These are phyloP conservation scores for Yponomeuta plumbellus DNA, from an alignment of 2,888 invertebrate genomes.

Conservation along the genomic window DNA sequence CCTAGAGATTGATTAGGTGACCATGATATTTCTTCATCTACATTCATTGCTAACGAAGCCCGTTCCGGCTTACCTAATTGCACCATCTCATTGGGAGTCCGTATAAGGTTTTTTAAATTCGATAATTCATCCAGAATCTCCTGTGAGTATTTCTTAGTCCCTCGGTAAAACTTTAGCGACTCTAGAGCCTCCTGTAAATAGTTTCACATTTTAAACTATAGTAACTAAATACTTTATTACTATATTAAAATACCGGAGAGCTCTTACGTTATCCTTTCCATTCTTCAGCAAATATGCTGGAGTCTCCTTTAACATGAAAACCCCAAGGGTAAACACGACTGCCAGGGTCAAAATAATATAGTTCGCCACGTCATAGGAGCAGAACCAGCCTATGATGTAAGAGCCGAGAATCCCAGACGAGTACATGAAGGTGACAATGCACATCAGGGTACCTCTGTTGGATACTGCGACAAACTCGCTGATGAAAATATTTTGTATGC, in stretches of 20 bases:
- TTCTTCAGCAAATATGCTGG: conserved; percentile 7
- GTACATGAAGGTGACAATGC: neutral
- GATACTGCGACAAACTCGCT: neutral
- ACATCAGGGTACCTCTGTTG: neutral
- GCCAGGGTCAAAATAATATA: neutral
- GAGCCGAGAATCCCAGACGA: neutral
- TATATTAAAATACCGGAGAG: neutral
- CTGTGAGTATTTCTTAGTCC: neutral
- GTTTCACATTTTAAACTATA: no score
- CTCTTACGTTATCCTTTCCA: neutral
- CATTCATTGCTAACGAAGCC: no score
- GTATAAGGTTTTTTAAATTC: conserved; percentile 1
- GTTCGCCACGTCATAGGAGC: conserved; percentile 7
- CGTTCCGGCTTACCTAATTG: neutral
- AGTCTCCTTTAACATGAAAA: conserved; percentile 11
- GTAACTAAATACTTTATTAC: no score
- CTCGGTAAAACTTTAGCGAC: conserved; percentile 11
- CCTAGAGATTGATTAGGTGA: no score
- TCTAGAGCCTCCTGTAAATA: conserved; percentile 13
- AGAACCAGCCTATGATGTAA: conserved; percentile 14
- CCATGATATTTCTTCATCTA: no score
- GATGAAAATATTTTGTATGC: neutral
- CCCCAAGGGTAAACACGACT: neutral
- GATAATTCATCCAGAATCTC: conserved; percentile 5
- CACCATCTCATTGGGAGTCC: neutral